phyloP scores from a whole-genome alignment of 1,140 invertebrate species.

The Drosophila carrolli region DNA sequence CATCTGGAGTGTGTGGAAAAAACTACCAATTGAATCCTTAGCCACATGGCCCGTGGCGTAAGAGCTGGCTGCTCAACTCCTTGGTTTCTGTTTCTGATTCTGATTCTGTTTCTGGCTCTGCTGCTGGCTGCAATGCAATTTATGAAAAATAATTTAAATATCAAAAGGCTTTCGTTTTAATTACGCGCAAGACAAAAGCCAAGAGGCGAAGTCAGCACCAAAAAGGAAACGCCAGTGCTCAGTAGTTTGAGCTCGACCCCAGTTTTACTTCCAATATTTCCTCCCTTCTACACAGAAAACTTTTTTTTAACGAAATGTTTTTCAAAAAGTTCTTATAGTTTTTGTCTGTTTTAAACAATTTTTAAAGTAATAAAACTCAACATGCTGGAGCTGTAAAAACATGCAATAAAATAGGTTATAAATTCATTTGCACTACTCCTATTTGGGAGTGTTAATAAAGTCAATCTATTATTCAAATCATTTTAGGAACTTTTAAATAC shows the following conservation, averaged over 20 bases:
- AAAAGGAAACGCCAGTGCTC: slow-evolving; percentile 45
- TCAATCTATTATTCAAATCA: no score
- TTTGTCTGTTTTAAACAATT: no score
- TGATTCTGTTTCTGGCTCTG: not conserved
- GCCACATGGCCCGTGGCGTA: slow-evolving; percentile 5
- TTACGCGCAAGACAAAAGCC: slow-evolving; percentile 72
- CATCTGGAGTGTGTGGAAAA: not conserved
- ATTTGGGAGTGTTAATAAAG: no score
- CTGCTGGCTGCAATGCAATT: slow-evolving; percentile 64
- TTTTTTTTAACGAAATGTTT: not conserved
- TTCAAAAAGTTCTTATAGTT: no score
- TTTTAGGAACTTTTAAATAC: no score
- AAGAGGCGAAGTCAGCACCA: slow-evolving; percentile 56
- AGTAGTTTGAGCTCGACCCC: slow-evolving; percentile 33
- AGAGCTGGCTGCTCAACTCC: not conserved
- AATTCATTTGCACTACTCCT: no score
- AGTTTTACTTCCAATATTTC: slow-evolving; percentile 24
- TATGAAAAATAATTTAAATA: slow-evolving; percentile 83
- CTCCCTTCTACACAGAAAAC: not conserved
- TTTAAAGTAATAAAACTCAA: no score
- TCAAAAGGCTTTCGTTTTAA: slow-evolving; percentile 83
- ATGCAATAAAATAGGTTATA: no score
- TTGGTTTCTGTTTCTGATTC: not conserved
- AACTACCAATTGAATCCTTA: slow-evolving; percentile 35
- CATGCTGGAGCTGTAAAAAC: no score